Base-by-base conservation (phyloP, 2,797 vertebrate genomes). In the Phoeniculus purpureus region DNA sequence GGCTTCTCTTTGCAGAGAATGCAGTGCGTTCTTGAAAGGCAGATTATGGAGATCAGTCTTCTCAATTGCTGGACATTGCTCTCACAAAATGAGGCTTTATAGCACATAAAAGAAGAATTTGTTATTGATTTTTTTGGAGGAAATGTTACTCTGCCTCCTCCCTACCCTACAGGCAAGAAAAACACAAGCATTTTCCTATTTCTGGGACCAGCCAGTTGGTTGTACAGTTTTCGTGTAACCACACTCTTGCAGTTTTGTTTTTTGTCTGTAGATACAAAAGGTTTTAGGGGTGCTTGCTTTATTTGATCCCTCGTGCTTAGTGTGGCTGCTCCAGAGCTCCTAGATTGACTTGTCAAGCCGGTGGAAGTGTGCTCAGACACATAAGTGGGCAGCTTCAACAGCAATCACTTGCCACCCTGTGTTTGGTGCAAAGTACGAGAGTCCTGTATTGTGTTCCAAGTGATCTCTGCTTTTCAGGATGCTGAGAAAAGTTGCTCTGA, bases 401-500 rank as follows among this genome's bases (percentile, higher is more conserved):
- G 26, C 32, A 54, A 10, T 64, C 66, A 31, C 66, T 94, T 55
- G 85, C 64, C 78, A 55, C 52, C 6, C 37, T 52, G 26, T 77
- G 61, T 40, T 80, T 61, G 26, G 13, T 88, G 78, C 72, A 61
- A 76, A 60, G 70, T 50, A 43, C 37, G 43, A 74, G 72, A 77
- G 71, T 79, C 85, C 40, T 43, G 48, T 90, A 58, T 25, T 81
- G 12, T 3, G 50, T 84, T 90, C 81, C 48, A 48, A 82, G 60
- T 22, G 34, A 67, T 94, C 65, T 26, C 37, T 79, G 65, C 82
- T 92, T 84, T 95, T 93, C 87, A 93, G 91, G 85, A 29, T 87
- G 89, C 73, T 91, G 68, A 85, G 86, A 88, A 94, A 93, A 94
- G 85, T 92, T 93, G 55, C 89, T 93, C 87, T 81, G 64, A 94